Conservation (phyloP, 2,888 invertebrate genomes). For the Drosophila prolongata region DNA sequence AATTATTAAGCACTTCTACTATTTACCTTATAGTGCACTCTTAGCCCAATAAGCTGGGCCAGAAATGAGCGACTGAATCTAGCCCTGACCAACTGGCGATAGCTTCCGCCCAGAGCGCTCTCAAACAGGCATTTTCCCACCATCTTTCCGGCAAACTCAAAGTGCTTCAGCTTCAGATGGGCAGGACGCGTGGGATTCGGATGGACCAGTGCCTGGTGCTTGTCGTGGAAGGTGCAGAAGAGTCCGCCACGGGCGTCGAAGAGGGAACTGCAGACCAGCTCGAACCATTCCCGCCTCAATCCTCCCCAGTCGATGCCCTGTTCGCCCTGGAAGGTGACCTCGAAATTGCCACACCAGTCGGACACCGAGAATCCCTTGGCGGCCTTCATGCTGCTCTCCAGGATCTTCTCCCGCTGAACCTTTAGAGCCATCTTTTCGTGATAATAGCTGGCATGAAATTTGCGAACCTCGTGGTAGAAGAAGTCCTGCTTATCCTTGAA, state of each 20-base stretch:
- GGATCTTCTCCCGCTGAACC: conserved; percentile 91
- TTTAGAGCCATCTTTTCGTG: conserved; percentile 94
- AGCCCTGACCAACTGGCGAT: conserved; percentile 95
- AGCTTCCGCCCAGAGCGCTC: conserved; percentile 94
- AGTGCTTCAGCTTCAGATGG: conserved; percentile 93
- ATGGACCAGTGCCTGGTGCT: conserved; percentile 94
- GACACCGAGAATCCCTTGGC: conserved; percentile 93
- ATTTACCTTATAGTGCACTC: conserved; percentile 94
- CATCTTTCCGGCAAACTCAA: conserved; percentile 96
- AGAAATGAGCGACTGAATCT: conserved; percentile 96
- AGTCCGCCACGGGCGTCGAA: conserved; percentile 94
- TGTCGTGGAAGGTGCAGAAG: conserved; percentile 94
- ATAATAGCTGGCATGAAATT: conserved; percentile 93
- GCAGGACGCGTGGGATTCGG: conserved; percentile 92
- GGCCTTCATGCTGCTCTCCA: conserved; percentile 93
- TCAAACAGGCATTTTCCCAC: conserved; percentile 98
- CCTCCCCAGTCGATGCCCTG: conserved; percentile 98
- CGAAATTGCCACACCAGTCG: conserved; percentile 98
- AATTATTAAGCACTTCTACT: too few relatives aligned
- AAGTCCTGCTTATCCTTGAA: conserved; percentile 94
- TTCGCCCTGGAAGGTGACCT: conserved; percentile 96
- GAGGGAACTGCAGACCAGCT: conserved; percentile 92
- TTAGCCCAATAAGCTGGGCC: conserved; percentile 96
- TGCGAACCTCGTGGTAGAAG: conserved; percentile 92
- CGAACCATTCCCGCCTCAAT: conserved; percentile 97